phyloP scores from a whole-genome alignment of 2,113 vertebrate genomes.

The Spea bombifrons region DNA sequence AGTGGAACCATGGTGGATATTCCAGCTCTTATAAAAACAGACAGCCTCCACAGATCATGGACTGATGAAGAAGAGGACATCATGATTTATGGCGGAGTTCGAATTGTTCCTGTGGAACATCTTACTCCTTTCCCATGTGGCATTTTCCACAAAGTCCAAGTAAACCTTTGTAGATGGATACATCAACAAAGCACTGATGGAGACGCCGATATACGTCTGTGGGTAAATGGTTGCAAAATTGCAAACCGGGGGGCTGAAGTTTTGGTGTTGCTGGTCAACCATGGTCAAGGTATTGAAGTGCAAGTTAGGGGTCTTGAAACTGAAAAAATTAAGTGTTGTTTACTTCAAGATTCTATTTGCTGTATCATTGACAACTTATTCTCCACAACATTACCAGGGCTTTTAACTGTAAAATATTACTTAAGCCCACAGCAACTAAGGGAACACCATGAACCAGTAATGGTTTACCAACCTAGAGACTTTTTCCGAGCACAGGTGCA shows the following conservation, averaged over 20 bases:
- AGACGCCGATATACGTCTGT: conserved; percentile 85
- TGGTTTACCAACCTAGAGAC: conserved; percentile 97
- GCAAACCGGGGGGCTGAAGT: conserved; percentile 82
- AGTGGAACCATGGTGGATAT: conserved; percentile 93
- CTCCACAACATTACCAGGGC: conserved; percentile 84
- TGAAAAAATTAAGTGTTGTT: conserved; percentile 84
- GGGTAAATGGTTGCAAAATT: conserved; percentile 88
- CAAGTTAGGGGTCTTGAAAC: conserved; percentile 86
- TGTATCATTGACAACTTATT: conserved; percentile 89
- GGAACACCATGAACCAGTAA: conserved; percentile 89
- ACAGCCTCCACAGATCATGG: conserved; percentile 91
- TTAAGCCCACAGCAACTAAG: conserved; percentile 95
- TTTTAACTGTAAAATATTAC: conserved; percentile 88
- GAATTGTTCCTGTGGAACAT: conserved; percentile 91
- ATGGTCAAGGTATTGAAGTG: conserved; percentile 95
- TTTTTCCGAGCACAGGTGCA: conserved; percentile 88
- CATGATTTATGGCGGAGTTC: conserved; percentile 86
- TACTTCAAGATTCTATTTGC: conserved; percentile 88
- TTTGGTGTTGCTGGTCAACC: conserved; percentile 90
- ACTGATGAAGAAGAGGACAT: conserved; percentile 84
- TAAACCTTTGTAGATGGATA: conserved; percentile 93
- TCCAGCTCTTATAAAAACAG: conserved; percentile 92
- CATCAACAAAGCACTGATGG: conserved; percentile 88
- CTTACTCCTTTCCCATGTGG: conserved; percentile 91
- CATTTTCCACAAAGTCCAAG: conserved; percentile 96